Conservation (phyloP, 2,888 invertebrate genomes). For the Hypomecis atomaria region DNA sequence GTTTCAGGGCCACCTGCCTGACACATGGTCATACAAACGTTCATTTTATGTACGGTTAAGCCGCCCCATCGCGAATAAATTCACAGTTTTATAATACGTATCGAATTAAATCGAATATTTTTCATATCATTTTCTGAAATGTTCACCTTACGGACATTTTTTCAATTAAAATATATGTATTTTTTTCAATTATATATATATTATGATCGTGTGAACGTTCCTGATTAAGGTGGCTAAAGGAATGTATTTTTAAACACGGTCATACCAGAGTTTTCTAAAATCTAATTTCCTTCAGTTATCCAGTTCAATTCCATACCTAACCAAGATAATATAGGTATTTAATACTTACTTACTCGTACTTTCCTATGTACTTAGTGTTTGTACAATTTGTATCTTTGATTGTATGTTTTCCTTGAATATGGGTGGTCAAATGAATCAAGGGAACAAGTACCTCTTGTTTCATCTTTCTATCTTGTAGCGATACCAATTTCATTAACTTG, state of each 20-base stretch:
- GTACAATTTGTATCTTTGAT: not conserved
- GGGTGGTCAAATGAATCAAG: constrained; percentile 16
- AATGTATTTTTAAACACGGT: constrained; percentile 17
- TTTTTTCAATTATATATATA: constrained; percentile 51
- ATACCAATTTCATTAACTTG: constrained; percentile 70
- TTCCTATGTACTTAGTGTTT: not conserved
- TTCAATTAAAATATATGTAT: constrained; percentile 50
- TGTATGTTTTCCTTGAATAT: not conserved
- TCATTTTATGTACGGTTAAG: constrained; percentile 70
- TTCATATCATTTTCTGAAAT: constrained; percentile 54
- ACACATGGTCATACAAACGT: constrained; percentile 68
- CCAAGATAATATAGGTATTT: not conserved
- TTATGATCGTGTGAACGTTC: constrained; percentile 44
- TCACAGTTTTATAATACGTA: constrained; percentile 72
- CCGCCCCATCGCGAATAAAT: constrained; percentile 67
- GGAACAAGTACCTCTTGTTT: constrained; percentile 31
- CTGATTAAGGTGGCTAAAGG: constrained; percentile 35
- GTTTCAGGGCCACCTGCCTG: constrained; percentile 72
- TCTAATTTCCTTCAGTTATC: not conserved
- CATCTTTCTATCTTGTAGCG: constrained; percentile 56
- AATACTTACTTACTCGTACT: not conserved
- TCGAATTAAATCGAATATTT: constrained; percentile 64
- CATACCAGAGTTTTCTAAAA: not conserved
- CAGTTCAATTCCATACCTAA: no score
- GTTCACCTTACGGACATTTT: constrained; percentile 46